Base-by-base conservation (phyloP, 2,113 vertebrate genomes). In the Muntiacus muntjak region DNA sequence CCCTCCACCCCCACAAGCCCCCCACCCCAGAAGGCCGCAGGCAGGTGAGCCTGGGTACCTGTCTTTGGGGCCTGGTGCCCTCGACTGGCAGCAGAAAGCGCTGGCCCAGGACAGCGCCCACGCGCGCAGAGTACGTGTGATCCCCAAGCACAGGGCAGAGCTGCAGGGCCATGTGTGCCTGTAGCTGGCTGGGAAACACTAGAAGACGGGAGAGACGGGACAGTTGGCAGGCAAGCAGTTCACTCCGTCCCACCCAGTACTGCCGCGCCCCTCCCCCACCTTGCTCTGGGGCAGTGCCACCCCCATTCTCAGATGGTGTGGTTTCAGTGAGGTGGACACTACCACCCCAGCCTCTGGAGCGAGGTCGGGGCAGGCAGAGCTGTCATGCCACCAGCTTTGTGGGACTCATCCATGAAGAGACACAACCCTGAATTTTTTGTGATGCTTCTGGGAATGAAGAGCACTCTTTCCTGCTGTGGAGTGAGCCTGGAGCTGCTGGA, bases 71-170 rank as follows among this genome's bases (percentile, higher is more conserved):
- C 0, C 55, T 89, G 43, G 92, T 3, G 0, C 21, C 93, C 55
- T 98, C 96, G 0, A 97, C 93, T 5, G 97, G 95, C 97, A 99
- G 91, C 7, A 98, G 96, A 58, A 99, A 98, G 89, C 98, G 98
- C 92, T 99, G 96, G 74, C 98, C 99, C 25, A 99, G 98, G 79
- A 99, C 98, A 2, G 57, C 98, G 45, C 98, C 98, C 85, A 99
- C 98, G 0, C 96, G 94, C 33, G 98, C 74, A 0, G 98, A 98
- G 78, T 99, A 96, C 5, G 60, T 6, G 2, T 99, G 99, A 96
- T 99, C 99, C 0, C 99, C 99, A 36, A 99, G 98, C 4, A 98
- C 96, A 0, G 98, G 98, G 79, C 99, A 99, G 82, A 99, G 98
- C 95, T 99, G 98, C 3, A 99, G 86, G 0, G 91, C 93, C 97